Evolutionary conservation across 2,888 invertebrate genomes (phyloP).

Genomic region (Himalopsyche tibetana): DNA sequence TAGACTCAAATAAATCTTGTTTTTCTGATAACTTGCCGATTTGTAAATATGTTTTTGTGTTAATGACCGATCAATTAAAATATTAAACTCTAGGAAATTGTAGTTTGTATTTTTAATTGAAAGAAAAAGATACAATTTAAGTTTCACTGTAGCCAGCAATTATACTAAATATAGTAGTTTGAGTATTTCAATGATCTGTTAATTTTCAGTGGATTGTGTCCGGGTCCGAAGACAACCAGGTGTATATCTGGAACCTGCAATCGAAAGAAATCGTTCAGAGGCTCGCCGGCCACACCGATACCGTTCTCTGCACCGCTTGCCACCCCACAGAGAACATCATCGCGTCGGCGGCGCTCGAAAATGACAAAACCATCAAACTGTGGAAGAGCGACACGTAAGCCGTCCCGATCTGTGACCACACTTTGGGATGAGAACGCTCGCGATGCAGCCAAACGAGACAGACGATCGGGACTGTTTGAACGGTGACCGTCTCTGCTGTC

Average conservation of each 20-base stretch:
- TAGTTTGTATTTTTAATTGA: too few species aligned
- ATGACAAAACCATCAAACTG: slow-evolving; percentile 98
- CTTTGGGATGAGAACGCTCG: slow-evolving; percentile 13
- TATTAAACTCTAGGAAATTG: too few species aligned
- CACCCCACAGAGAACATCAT: slow-evolving; percentile 99
- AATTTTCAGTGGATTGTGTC: slow-evolving; percentile 96
- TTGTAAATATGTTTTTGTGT: too few species aligned
- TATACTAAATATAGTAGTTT: background rate
- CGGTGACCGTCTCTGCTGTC: background rate
- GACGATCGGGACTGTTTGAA: background rate
- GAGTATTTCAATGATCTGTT: slow-evolving; percentile 15
- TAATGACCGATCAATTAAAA: too few species aligned
- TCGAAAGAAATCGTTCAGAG: slow-evolving; percentile 99
- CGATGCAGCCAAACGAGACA: background rate
- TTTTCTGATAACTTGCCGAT: too few species aligned
- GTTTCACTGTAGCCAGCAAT: too few species aligned
- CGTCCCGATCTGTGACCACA: background rate
- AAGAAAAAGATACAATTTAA: too few species aligned
- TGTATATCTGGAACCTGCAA: slow-evolving; percentile 99
- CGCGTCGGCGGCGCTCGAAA: slow-evolving; percentile 98
- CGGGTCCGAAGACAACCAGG: slow-evolving; percentile 99
- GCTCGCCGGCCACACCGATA: slow-evolving; percentile 96
- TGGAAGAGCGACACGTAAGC: slow-evolving; percentile 97
- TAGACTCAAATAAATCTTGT: too few species aligned
- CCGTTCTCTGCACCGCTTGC: slow-evolving; percentile 97